Percentiles rank a stretch among this genome's conserved stretches.
These are phyloP conservation scores for Hippoglossus stenolepis DNA, from an alignment of 2,113 vertebrate genomes.

Conservation along the genomic window DNA sequence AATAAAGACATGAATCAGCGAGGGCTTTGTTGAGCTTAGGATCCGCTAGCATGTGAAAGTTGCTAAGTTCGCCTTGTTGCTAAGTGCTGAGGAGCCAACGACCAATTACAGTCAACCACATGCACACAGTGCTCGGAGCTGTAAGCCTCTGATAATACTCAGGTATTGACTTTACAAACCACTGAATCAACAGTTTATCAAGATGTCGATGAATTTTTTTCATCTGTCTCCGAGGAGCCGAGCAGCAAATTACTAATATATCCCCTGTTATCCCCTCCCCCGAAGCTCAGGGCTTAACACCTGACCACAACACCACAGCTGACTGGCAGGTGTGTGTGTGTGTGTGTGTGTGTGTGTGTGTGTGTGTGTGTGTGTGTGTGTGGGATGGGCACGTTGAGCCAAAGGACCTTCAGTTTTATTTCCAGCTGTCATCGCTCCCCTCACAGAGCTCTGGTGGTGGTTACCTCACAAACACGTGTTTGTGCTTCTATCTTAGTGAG, in stretches of 20 bases:
- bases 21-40: not conserved
- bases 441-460: too few species aligned
- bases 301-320: slow-evolving; percentile 58
- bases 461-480: too few species aligned
- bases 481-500: too few species aligned
- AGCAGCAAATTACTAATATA: slow-evolving; percentile 64
- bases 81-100: not conserved
- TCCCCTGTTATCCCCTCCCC: slow-evolving; percentile 55
- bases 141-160: slow-evolving; percentile 29
- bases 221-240: slow-evolving; percentile 52
- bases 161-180: slow-evolving; percentile 35
- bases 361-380: slow-evolving; percentile 23
- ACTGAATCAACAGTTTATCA: slow-evolving; percentile 55
- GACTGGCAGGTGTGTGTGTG: slow-evolving; percentile 30
- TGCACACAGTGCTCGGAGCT: not conserved
- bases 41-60: not conserved
- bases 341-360: slow-evolving; percentile 28
- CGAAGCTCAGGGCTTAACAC: slow-evolving; percentile 59
- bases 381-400: not conserved
- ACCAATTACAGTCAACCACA: not conserved
- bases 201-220: slow-evolving; percentile 57
- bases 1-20: slow-evolving; percentile 15
- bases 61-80: not conserved
- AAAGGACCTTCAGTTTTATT: slow-evolving; percentile 56
- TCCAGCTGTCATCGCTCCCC: slow-evolving; percentile 57